Evolutionary conservation across 2,888 invertebrate species (phyloP).

Genomic region (Lasioglossum oenotherae): DNA sequence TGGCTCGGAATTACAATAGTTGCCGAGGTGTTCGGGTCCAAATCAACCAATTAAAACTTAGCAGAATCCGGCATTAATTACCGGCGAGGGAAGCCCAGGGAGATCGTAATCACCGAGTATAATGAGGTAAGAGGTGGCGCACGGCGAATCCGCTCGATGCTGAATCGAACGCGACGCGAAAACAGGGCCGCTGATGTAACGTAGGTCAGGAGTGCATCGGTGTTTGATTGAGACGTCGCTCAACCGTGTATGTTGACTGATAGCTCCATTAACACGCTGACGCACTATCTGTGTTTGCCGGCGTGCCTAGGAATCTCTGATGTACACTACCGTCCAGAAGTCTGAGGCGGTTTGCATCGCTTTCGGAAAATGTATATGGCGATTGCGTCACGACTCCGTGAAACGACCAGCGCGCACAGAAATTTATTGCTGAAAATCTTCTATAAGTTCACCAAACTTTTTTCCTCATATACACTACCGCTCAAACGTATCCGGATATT

Average conservation of each 20-base stretch:
- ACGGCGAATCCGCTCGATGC: conserved; percentile 47
- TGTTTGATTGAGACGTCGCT: conserved; percentile 80
- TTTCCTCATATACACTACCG: not conserved
- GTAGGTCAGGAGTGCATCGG: conserved; percentile 68
- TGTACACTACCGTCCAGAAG: conserved; percentile 26
- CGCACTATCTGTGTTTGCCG: conserved; percentile 74
- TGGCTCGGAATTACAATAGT: conserved; percentile 32
- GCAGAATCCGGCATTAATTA: conserved; percentile 62
- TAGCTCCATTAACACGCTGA: conserved; percentile 79
- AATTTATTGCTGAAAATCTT: not conserved
- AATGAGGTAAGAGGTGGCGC: conserved; percentile 63
- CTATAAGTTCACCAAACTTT: not conserved
- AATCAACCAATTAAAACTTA: conserved; percentile 58
- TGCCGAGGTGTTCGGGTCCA: conserved; percentile 20
- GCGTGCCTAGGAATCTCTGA: conserved; percentile 62
- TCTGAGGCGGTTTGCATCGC: not conserved
- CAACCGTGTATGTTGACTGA: conserved; percentile 78
- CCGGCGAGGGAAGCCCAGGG: conserved; percentile 29
- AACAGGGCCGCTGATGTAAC: conserved; percentile 62
- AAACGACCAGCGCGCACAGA: not conserved
- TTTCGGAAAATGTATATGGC: not conserved
- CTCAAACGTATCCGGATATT: too few relatives aligned
- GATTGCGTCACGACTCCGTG: not conserved
- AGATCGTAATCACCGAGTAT: conserved; percentile 56
- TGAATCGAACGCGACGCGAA: conserved; percentile 64